A percentile compares a stretch with the other conserved stretches of the same genome.
These are phyloP conservation scores for Pyralis farinalis DNA, from an alignment of 2,888 invertebrate genomes.

Conservation along the genomic window DNA sequence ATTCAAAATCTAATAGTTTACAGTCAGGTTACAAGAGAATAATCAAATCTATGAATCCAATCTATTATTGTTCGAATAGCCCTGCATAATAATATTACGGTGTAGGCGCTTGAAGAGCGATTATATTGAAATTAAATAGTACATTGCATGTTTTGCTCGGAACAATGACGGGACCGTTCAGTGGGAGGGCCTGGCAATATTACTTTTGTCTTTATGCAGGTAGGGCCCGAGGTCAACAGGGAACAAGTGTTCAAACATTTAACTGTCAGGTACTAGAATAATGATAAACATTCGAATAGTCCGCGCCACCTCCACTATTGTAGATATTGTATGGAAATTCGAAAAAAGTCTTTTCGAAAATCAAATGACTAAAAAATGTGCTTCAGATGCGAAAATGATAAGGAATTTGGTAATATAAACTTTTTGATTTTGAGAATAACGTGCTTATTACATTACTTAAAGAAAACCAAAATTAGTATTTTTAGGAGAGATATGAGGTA, in stretches of 20 bases:
- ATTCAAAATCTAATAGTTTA: too few species aligned
- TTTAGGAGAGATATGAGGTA: too few species aligned
- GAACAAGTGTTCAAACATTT: slow-evolving; percentile 9
- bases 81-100: slow-evolving; percentile 21
- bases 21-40: not conserved
- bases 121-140: slow-evolving; percentile 64
- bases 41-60: slow-evolving; percentile 1
- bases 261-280: slow-evolving; percentile 1
- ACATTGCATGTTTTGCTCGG: slow-evolving; percentile 34
- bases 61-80: slow-evolving; percentile 11
- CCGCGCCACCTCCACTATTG: not conserved
- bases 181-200: slow-evolving; percentile 59
- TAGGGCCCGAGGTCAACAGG: slow-evolving; percentile 19
- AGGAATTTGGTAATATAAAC: too few species aligned
- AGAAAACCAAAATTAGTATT: too few species aligned
- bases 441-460: too few species aligned
- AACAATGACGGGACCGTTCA: slow-evolving; percentile 60
- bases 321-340: slow-evolving; percentile 4
- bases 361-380: too few species aligned
- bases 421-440: too few species aligned
- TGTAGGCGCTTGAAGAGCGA: slow-evolving; percentile 60
- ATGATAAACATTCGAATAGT: slow-evolving; percentile 2
- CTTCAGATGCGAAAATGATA: too few species aligned
- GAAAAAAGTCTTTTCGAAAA: too few species aligned
- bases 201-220: slow-evolving; percentile 50